Evolutionary conservation across 2,888 invertebrate species (phyloP).

Genomic region (Aleiodes testaceus): DNA sequence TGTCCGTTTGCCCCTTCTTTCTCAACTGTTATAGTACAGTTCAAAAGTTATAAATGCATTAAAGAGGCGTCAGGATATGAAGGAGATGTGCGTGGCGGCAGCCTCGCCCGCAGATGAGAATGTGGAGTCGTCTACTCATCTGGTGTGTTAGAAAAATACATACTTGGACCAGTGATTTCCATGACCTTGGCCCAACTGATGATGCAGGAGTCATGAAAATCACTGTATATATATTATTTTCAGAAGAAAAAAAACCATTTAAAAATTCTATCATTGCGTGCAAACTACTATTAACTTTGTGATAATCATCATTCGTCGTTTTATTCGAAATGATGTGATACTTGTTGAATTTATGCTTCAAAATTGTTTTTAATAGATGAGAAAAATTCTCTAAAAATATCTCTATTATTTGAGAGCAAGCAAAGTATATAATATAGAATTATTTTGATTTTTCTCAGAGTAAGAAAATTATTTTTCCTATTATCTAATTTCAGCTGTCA

Average conservation of each 20-base stretch:
- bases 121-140: background rate
- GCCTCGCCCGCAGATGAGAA: background rate
- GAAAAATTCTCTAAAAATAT: too few species aligned
- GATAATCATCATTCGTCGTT: background rate
- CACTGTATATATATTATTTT: slow-evolving; percentile 41
- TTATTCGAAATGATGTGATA: too few species aligned
- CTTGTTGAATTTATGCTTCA: too few species aligned
- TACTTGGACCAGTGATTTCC: background rate
- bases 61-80: slow-evolving; percentile 42
- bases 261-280: slow-evolving; percentile 26
- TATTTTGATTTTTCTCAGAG: too few species aligned
- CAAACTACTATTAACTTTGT: background rate
- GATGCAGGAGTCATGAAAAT: slow-evolving; percentile 38
- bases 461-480: background rate
- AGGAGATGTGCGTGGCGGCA: slow-evolving; percentile 44
- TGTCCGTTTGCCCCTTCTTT: slow-evolving; percentile 44
- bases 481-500: slow-evolving; percentile 77
- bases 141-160: background rate
- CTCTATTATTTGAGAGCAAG: too few species aligned
- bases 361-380: too few species aligned
- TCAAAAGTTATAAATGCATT: slow-evolving; percentile 9
- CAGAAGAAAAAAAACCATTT: too few species aligned
- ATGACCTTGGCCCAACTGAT: slow-evolving; percentile 64
- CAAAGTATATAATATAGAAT: too few species aligned
- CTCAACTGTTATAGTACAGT: background rate